Evolutionary conservation across 2,113 vertebrate genomes (phyloP).

Genomic region (Polypterus senegalus): DNA sequence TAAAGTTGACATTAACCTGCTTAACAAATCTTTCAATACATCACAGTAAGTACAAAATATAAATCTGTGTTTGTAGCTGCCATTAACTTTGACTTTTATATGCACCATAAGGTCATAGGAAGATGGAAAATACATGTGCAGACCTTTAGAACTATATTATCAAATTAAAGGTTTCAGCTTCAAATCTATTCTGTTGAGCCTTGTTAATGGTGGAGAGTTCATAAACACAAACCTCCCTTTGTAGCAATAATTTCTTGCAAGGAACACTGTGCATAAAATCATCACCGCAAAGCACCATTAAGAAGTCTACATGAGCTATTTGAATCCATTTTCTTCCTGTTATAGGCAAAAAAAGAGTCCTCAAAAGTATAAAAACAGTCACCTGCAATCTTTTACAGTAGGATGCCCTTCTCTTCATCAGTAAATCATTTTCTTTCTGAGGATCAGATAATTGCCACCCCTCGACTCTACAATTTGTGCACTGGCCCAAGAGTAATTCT

Average conservation of each 20-base stretch:
- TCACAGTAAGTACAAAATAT: conserved; percentile 32
- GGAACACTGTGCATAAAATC: conserved; percentile 51
- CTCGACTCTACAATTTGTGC: conserved; percentile 34
- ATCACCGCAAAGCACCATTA: conserved; percentile 38
- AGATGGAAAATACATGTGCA: background rate
- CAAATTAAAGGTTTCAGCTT: conserved; percentile 20
- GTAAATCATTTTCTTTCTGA: conserved; percentile 38
- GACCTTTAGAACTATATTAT: conserved; percentile 9
- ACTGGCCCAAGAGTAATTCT: conserved; percentile 24
- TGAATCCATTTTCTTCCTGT: too few relatives aligned
- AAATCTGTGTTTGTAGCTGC: conserved; percentile 15
- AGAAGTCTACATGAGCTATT: conserved; percentile 26
- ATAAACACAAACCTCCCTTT: conserved; percentile 41
- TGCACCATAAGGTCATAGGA: conserved; percentile 24
- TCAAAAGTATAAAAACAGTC: conserved; percentile 27
- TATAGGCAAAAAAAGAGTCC: too few relatives aligned
- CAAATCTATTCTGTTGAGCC: conserved; percentile 31
- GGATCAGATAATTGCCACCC: conserved; percentile 35
- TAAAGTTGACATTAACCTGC: conserved; percentile 49
- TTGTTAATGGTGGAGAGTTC: conserved; percentile 40
- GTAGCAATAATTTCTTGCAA: conserved; percentile 36
- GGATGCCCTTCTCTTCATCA: conserved; percentile 16
- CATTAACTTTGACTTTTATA: conserved; percentile 11
- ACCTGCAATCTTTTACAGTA: conserved; percentile 13
- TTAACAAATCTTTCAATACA: conserved; percentile 43